Percentiles rank a stretch among this genome's conserved stretches.
Evolutionary conservation across 2,888 invertebrate genomes (phyloP).

Genomic region (Leucophenga montana): DNA sequence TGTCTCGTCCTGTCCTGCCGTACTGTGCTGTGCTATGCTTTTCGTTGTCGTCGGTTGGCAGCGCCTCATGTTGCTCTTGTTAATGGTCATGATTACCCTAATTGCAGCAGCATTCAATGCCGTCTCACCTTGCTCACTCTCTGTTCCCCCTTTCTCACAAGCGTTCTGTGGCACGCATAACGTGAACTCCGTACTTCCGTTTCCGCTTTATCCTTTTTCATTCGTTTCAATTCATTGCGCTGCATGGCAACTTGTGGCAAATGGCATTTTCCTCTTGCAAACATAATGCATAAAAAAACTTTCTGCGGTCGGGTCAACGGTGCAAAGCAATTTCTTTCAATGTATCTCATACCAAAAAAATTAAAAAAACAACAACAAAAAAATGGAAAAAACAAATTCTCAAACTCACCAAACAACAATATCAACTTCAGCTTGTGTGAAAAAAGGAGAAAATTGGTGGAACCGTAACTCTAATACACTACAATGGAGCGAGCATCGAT

Average conservation of each 20-base stretch:
- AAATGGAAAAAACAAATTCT: too few species aligned
- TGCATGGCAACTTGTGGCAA: constrained; percentile 40
- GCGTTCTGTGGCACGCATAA: not conserved
- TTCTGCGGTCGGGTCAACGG: constrained; percentile 34
- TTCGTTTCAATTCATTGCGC: constrained; percentile 13
- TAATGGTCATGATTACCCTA: constrained; percentile 42
- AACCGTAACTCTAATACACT: not conserved
- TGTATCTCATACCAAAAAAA: constrained; percentile 2
- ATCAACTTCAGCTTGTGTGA: not conserved
- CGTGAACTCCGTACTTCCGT: not conserved
- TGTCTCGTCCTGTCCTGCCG: too few species aligned
- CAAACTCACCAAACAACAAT: not conserved
- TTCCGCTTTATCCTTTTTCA: not conserved
- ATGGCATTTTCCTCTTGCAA: constrained; percentile 35
- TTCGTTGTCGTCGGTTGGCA: not conserved
- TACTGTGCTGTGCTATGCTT: too few species aligned
- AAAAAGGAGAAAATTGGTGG: constrained; percentile 32
- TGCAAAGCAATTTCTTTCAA: constrained; percentile 21
- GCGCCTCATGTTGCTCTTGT: constrained; percentile 23
- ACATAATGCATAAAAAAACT: constrained; percentile 39
- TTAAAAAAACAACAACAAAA: not conserved
- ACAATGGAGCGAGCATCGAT: too few species aligned
- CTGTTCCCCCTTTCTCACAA: not conserved
- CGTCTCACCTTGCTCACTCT: not conserved
- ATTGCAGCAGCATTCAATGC: constrained; percentile 32